Percentiles rank a stretch among this genome's conserved stretches.
These are phyloP conservation scores for Diacarnus erythraeanus DNA, from an alignment of 37 sponge, comb jelly and placozoan species.

Conservation along the genomic window DNA sequence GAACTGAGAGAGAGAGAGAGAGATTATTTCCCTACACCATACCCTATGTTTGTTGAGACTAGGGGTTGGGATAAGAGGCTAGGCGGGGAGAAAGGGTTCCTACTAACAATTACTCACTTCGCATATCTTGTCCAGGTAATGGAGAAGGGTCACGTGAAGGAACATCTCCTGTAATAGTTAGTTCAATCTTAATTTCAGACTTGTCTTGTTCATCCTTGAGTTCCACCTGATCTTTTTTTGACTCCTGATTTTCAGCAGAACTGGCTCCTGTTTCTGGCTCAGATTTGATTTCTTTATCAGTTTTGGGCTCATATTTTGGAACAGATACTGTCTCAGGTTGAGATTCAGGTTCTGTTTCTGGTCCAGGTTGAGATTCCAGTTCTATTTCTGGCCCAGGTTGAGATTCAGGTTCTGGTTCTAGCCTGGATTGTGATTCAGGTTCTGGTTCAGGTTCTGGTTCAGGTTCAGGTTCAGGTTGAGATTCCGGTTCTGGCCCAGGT, in stretches of 20 bases:
- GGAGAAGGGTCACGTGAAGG: too few species aligned
- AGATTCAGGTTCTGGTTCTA: neutral
- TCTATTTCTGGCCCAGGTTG: slow-evolving; percentile 5
- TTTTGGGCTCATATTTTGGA: neutral
- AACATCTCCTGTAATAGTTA: too few species aligned
- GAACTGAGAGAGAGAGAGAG: too few species aligned
- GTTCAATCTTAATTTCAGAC: too few species aligned
- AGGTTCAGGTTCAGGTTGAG: neutral
- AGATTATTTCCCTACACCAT: too few species aligned
- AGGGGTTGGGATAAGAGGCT: too few species aligned
- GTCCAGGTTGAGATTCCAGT: neutral
- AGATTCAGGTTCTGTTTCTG: slow-evolving; percentile 11
- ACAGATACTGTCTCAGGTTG: neutral
- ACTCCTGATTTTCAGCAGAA: neutral
- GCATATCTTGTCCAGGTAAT: too few species aligned
- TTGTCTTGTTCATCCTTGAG: too few species aligned
- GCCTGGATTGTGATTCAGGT: slow-evolving; percentile 9
- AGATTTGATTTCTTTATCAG: neutral
- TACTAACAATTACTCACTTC: too few species aligned
- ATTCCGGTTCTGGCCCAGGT: slow-evolving; percentile 14
- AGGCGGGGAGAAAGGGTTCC: too few species aligned
- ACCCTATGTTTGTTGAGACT: too few species aligned
- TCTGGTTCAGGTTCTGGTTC: slow-evolving; percentile 3
- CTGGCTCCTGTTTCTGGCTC: neutral
- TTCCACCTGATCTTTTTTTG: too few species aligned